Evolutionary conservation across 2,797 vertebrate genomes (phyloP).

Genomic region (Sebastes paucispinis): DNA sequence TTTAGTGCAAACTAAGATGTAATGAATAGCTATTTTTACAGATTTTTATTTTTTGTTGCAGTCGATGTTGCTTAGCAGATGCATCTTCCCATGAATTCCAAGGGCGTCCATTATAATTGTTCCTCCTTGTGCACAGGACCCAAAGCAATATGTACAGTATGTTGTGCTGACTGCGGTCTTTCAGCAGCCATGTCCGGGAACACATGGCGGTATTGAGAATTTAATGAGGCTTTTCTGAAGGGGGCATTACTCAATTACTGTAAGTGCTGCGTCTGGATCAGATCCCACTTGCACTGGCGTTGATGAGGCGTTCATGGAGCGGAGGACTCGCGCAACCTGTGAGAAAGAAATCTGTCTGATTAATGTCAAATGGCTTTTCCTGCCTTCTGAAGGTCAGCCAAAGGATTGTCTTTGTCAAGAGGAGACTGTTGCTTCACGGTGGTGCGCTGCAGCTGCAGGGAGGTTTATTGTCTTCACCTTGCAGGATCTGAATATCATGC

Average conservation of each 20-base stretch:
- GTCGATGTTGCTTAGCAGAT: not conserved
- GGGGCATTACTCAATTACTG: conserved; percentile 73
- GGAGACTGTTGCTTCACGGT: not conserved
- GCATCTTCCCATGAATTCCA: conserved; percentile 12
- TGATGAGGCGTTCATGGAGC: conserved; percentile 37
- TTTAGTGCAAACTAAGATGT: conserved; percentile 9
- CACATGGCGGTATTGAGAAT: conserved; percentile 65
- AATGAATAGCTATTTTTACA: conserved; percentile 24
- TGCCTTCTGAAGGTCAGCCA: conserved; percentile 56
- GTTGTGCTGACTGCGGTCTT: conserved; percentile 62
- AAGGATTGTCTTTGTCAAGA: conserved; percentile 26
- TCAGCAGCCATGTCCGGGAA: conserved; percentile 63
- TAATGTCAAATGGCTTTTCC: conserved; percentile 46
- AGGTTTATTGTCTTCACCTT: conserved; percentile 5
- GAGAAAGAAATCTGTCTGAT: conserved; percentile 32
- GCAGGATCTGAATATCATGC: not conserved
- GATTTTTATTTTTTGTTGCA: conserved; percentile 1
- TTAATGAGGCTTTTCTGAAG: conserved; percentile 76
- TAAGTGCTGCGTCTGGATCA: conserved; percentile 71
- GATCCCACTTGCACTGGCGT: conserved; percentile 30
- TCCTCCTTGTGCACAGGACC: not conserved
- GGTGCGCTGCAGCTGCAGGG: not conserved
- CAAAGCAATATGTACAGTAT: conserved; percentile 23
- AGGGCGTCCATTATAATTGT: conserved; percentile 8
- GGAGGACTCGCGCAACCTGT: conserved; percentile 29